phyloP scores from a whole-genome alignment of 2,888 invertebrate species.

The Hypolimnas misippus region DNA sequence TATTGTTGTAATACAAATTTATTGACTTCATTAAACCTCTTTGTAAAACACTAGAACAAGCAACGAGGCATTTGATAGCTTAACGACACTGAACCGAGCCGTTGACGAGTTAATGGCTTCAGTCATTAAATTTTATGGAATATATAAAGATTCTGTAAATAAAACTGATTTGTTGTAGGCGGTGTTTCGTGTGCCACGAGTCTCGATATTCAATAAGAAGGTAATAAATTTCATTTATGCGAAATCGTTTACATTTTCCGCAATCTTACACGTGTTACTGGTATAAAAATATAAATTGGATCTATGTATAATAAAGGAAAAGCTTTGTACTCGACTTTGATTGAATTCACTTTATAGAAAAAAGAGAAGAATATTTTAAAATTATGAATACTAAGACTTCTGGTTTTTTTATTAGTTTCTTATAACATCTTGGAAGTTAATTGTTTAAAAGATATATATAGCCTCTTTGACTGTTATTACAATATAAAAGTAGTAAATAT shows the following conservation, averaged over 20 bases:
- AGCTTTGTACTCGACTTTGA: not conserved
- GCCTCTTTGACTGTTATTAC: too few relatives aligned
- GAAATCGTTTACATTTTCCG: conserved; percentile 29
- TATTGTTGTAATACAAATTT: conserved; percentile 34
- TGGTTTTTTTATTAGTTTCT: too few relatives aligned
- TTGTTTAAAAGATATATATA: too few relatives aligned
- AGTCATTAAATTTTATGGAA: conserved; percentile 57
- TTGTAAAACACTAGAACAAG: conserved; percentile 38
- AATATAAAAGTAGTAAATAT: too few relatives aligned
- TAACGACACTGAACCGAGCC: conserved; percentile 48
- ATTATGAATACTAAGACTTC: not conserved
- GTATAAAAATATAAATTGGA: conserved; percentile 13
- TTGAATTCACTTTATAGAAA: not conserved
- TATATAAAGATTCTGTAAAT: conserved; percentile 51
- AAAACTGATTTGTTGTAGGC: conserved; percentile 49
- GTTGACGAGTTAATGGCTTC: conserved; percentile 47
- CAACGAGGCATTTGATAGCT: conserved; percentile 37
- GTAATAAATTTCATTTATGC: conserved; percentile 39
- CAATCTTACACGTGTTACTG: conserved; percentile 17
- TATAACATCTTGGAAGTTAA: too few relatives aligned
- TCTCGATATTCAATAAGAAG: conserved; percentile 30
- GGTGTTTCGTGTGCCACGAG: conserved; percentile 21
- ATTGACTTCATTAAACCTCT: conserved; percentile 37
- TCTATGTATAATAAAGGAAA: not conserved
- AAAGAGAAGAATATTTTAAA: not conserved